These are phyloP conservation scores for Hemicordylus capensis DNA, from an alignment of 2,113 vertebrate species.

Conservation along the genomic window DNA sequence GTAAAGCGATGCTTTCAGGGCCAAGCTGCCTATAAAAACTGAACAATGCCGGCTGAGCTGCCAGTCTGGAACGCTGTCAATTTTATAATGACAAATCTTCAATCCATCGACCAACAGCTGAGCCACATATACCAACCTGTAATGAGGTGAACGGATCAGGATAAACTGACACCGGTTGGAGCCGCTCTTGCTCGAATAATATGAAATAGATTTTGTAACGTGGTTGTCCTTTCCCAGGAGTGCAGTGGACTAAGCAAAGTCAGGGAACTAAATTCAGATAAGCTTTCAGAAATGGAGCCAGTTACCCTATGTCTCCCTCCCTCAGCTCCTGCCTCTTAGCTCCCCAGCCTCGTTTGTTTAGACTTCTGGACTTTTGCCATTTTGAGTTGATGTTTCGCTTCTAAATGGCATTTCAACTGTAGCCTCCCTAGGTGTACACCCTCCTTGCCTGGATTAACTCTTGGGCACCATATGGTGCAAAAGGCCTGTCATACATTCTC, in stretches of 20 bases:
- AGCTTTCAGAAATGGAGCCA: conserved; percentile 12
- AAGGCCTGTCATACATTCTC: conserved; percentile 59
- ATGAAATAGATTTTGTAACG: conserved; percentile 21
- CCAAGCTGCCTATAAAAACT: conserved; percentile 1
- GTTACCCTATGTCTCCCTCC: background rate
- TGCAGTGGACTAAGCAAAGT: background rate
- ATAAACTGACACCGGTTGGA: background rate
- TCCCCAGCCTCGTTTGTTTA: conserved; percentile 45
- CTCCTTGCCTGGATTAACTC: conserved; percentile 74
- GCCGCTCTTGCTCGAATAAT: background rate
- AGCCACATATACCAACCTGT: conserved; percentile 1
- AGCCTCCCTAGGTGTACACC: conserved; percentile 59
- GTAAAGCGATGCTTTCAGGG: background rate
- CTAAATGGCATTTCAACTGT: conserved; percentile 77
- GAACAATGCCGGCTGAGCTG: conserved; percentile 27
- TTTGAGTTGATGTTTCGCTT: conserved; percentile 59
- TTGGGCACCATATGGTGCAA: conserved; percentile 78
- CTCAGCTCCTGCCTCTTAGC: conserved; percentile 23
- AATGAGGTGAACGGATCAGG: conserved; percentile 11
- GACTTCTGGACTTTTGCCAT: conserved; percentile 63
- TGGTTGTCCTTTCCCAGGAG: conserved; percentile 11
- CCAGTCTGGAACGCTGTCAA: background rate
- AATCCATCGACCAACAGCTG: background rate
- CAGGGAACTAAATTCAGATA: conserved; percentile 7
- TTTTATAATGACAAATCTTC: background rate